phyloP scores from a whole-genome alignment of 2,113 vertebrate species.

The Pholis gunnellus region DNA sequence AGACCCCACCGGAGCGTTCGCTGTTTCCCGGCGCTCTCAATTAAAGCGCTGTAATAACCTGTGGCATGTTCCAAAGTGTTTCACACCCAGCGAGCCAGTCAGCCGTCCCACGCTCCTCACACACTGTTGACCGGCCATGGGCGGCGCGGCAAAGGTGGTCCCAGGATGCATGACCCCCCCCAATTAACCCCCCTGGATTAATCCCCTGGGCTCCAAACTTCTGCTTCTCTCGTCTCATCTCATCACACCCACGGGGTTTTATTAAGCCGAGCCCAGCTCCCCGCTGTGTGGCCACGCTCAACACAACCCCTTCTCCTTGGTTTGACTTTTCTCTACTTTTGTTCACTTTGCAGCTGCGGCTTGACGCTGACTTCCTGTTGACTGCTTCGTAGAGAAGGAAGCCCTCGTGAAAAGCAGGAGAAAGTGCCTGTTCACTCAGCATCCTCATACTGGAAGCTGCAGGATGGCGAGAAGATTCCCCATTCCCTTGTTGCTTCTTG shows the following conservation, averaged over 20 bases:
- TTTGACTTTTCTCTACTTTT: conserved; percentile 62
- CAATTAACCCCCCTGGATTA: conserved; percentile 65
- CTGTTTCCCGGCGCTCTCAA: conserved; percentile 52
- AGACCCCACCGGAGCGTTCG: conserved; percentile 49
- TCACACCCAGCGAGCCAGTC: conserved; percentile 40
- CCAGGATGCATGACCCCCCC: conserved; percentile 45
- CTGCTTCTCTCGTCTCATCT: conserved; percentile 63
- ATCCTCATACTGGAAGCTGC: conserved; percentile 43
- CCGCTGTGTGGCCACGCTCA: conserved; percentile 47
- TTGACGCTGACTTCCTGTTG: conserved; percentile 54
- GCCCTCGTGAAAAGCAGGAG: conserved; percentile 34
- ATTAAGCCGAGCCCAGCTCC: conserved; percentile 38
- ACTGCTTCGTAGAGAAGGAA: conserved; percentile 22
- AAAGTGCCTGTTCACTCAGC: conserved; percentile 20
- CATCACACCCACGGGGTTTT: conserved; percentile 35
- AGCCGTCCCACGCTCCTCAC: conserved; percentile 5
- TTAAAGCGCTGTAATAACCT: conserved; percentile 65
- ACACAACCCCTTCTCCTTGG: conserved; percentile 14
- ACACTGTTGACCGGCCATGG: not conserved
- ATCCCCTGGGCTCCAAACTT: conserved; percentile 51
- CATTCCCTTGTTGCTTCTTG: conserved; percentile 63
- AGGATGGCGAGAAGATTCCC: conserved; percentile 62
- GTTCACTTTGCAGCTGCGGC: conserved; percentile 65
- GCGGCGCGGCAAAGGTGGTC: conserved; percentile 23
- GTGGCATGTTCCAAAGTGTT: conserved; percentile 54